A percentile compares a stretch with the other conserved stretches of the same genome.
These are phyloP conservation scores for Argyrosomus japonicus DNA, from an alignment of 2,113 vertebrate species.

Conservation along the genomic window DNA sequence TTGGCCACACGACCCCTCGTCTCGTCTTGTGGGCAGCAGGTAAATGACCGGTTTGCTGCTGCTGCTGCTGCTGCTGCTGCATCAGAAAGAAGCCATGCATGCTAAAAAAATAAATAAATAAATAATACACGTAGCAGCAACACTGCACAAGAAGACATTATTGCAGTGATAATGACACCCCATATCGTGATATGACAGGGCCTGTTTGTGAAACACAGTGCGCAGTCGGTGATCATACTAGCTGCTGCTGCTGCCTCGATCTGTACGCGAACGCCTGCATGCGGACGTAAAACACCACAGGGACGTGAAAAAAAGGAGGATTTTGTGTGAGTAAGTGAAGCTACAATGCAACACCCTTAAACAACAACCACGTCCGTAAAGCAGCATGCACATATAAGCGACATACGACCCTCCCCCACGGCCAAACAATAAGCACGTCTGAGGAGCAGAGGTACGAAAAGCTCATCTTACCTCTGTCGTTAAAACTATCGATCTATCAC, in stretches of 20 bases:
- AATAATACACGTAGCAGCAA: background rate
- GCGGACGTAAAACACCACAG: background rate
- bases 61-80: background rate
- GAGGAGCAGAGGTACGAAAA: constrained; percentile 64
- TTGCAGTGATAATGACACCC: constrained; percentile 19
- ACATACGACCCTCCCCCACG: constrained; percentile 83
- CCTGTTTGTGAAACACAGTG: constrained; percentile 25
- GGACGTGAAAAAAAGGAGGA: background rate
- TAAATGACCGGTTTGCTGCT: background rate
- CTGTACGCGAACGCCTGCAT: background rate
- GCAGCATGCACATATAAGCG: constrained; percentile 50
- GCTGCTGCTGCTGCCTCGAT: background rate
- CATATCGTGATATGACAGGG: constrained; percentile 33
- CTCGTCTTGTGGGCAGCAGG: background rate
- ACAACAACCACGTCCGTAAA: constrained; percentile 50
- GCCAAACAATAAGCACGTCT: constrained; percentile 82
- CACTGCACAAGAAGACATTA: constrained; percentile 14
- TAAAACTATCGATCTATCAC: constrained; percentile 30
- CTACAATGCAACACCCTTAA: background rate
- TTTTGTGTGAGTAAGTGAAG: background rate
- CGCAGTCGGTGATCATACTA: constrained; percentile 21
- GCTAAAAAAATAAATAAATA: background rate
- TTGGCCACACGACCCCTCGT: constrained; percentile 68
- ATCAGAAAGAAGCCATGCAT: background rate
- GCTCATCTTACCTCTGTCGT: constrained; percentile 79